Evolutionary conservation across 2,797 vertebrate genomes (phyloP).

Genomic region (Enteromius mattozi): DNA sequence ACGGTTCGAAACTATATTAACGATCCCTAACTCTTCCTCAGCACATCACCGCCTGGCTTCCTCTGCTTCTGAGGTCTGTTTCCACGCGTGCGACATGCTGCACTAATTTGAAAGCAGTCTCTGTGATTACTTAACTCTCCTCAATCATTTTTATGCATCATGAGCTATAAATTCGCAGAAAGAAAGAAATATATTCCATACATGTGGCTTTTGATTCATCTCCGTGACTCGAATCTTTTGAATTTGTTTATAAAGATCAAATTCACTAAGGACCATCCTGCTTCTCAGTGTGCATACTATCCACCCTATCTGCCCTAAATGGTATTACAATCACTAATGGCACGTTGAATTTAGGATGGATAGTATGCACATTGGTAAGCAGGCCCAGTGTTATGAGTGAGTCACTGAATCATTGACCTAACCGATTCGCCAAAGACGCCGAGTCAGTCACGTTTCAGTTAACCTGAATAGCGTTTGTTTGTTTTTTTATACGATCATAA

Average conservation of each 20-base stretch:
- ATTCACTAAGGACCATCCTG: neutral
- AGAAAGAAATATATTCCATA: neutral
- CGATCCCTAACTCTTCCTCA: conserved; percentile 41
- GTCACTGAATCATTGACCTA: conserved; percentile 14
- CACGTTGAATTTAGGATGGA: too few species aligned
- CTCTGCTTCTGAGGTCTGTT: neutral
- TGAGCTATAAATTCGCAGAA: neutral
- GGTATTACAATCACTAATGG: too few species aligned
- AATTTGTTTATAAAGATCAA: neutral
- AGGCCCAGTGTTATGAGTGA: neutral
- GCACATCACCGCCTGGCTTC: conserved; percentile 34
- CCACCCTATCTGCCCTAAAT: too few species aligned
- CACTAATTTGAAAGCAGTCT: neutral
- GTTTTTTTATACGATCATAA: neutral
- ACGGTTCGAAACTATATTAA: neutral
- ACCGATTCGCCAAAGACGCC: neutral
- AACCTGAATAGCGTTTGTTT: neutral
- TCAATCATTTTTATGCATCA: neutral
- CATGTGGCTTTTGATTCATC: neutral
- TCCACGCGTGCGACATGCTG: neutral
- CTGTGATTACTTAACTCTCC: neutral
- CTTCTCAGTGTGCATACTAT: too few species aligned
- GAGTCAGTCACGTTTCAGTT: neutral
- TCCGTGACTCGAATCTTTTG: neutral
- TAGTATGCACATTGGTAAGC: too few species aligned